phyloP scores from a whole-genome alignment of 2,113 vertebrate genomes.

The Butorides virescens region DNA sequence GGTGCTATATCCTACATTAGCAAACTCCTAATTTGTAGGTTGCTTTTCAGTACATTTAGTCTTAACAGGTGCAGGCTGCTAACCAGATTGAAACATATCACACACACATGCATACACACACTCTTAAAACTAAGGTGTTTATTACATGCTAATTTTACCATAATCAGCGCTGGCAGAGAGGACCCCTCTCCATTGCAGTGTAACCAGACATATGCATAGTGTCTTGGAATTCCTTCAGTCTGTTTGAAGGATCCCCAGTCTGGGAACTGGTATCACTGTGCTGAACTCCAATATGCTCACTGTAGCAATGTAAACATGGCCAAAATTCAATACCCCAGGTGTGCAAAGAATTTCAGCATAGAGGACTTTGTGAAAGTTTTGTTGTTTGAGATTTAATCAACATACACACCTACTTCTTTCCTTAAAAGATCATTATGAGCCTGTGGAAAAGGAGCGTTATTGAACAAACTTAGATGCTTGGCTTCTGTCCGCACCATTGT shows the following conservation, averaged over 20 bases:
- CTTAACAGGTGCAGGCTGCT: neutral
- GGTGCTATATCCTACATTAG: neutral
- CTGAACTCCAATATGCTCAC: neutral
- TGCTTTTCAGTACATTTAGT: neutral
- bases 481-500: neutral
- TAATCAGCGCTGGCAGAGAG: neutral
- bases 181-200: neutral
- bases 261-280: neutral
- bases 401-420: neutral
- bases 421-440: neutral
- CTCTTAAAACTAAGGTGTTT: slow-evolving; percentile 28
- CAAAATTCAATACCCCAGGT: neutral
- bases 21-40: neutral
- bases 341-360: neutral
- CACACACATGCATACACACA: neutral
- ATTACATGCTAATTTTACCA: slow-evolving; percentile 36
- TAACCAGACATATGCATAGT: neutral
- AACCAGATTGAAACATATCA: neutral
- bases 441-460: slow-evolving; percentile 15
- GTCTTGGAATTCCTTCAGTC: slow-evolving; percentile 13
- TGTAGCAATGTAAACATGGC: slow-evolving; percentile 21
- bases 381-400: neutral
- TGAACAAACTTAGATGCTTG: neutral
- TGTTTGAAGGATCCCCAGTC: neutral
- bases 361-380: neutral